phyloP scores from a whole-genome alignment of 2,797 vertebrate species.

The Pantherophis vulpinus region DNA sequence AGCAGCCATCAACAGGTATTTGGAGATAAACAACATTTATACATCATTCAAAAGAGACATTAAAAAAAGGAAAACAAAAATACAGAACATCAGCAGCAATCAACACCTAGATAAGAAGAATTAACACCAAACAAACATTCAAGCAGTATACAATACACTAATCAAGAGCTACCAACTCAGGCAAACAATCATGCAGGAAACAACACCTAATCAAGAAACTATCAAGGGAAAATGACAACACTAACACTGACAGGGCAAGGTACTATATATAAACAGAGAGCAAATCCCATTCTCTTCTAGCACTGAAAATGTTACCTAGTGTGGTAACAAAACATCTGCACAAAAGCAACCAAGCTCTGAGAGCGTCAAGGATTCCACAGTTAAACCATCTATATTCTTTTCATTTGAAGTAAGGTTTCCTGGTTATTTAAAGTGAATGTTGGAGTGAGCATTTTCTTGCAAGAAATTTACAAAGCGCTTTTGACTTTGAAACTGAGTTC shows the following conservation, averaged over 20 bases:
- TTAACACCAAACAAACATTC: not conserved
- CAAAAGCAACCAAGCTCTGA: not conserved
- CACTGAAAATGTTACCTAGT: not conserved
- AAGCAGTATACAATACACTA: not conserved
- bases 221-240: not conserved
- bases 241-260: not conserved
- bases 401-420: not conserved
- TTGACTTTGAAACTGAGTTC: not conserved
- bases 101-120: not conserved
- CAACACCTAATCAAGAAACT: not conserved
- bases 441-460: not conserved
- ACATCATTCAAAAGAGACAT: not conserved
- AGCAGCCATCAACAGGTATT: not conserved
- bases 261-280: not conserved
- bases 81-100: not conserved
- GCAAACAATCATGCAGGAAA: not conserved
- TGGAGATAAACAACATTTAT: not conserved
- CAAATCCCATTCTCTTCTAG: not conserved
- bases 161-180: not conserved
- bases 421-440: not conserved
- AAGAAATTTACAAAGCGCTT: not conserved
- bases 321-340: not conserved
- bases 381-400: not conserved
- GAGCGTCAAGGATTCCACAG: not conserved
- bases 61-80: not conserved